Evolutionary conservation across 2,888 invertebrate genomes (phyloP).

Genomic region (Mythimna impura): DNA sequence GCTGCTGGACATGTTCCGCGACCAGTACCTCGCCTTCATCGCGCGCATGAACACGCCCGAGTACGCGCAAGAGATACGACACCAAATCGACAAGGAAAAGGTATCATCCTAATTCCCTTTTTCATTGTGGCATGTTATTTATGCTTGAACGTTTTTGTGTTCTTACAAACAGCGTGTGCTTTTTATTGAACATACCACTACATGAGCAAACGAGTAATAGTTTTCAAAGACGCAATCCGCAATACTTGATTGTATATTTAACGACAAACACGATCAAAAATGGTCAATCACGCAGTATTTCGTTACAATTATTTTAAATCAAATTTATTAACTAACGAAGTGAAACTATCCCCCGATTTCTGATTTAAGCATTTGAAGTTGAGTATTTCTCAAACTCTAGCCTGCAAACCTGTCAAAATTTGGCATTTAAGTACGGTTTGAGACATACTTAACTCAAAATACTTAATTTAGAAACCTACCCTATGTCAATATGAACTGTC

Average conservation of each 20-base stretch:
- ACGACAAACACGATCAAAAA: neutral
- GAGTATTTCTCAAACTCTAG: too few species aligned
- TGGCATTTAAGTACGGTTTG: too few species aligned
- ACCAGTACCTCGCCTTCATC: constrained; percentile 96
- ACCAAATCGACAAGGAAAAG: constrained; percentile 95
- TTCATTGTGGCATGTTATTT: constrained; percentile 6
- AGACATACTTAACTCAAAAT: too few species aligned
- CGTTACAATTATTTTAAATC: neutral
- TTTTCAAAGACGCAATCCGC: constrained; percentile 1
- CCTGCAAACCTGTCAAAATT: too few species aligned
- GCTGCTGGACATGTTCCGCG: constrained; percentile 95
- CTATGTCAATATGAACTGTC: neutral
- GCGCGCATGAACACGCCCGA: constrained; percentile 95
- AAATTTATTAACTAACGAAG: neutral
- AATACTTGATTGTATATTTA: neutral
- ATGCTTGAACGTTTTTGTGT: constrained; percentile 40
- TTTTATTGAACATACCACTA: constrained; percentile 5
- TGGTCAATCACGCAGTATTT: neutral
- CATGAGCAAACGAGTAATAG: neutral
- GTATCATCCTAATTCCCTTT: constrained; percentile 72
- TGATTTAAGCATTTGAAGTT: too few species aligned
- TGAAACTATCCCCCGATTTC: too few species aligned
- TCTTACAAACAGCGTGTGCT: constrained; percentile 41
- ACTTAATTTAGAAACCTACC: too few species aligned
- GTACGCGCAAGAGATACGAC: constrained; percentile 93